A percentile compares a stretch with the other conserved stretches of the same genome.
Conservation (phyloP, 2,113 vertebrate species). For the Thalassoma bifasciatum region DNA sequence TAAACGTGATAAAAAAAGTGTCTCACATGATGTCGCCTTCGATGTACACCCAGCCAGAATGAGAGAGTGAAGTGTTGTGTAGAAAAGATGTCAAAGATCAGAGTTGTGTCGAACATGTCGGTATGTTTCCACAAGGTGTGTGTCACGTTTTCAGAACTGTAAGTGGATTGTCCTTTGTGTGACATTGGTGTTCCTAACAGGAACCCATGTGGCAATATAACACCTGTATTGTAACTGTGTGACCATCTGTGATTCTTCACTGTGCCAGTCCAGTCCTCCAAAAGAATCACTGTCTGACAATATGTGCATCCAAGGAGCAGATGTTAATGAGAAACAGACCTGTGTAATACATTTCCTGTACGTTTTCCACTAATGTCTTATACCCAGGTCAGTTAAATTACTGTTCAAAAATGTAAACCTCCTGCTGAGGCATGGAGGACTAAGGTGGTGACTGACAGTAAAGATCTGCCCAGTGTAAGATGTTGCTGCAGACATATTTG, state of each 20-base stretch:
- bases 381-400: background rate
- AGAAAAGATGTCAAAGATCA: conserved; percentile 37
- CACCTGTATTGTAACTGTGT: conserved; percentile 63
- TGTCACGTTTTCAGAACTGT: conserved; percentile 45
- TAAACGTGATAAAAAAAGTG: conserved; percentile 43
- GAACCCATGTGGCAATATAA: conserved; percentile 58
- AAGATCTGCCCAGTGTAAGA: conserved; percentile 14
- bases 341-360: conserved; percentile 36
- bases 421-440: conserved; percentile 5
- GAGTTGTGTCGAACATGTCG: conserved; percentile 48
- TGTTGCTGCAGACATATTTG: conserved; percentile 32
- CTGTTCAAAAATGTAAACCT: background rate
- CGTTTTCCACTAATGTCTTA: conserved; percentile 17
- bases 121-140: conserved; percentile 41
- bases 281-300: conserved; percentile 44
- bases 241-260: conserved; percentile 64
- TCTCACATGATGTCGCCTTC: conserved; percentile 43
- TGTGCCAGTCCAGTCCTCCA: conserved; percentile 46
- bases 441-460: conserved; percentile 7
- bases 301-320: conserved; percentile 22
- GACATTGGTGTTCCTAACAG: conserved; percentile 59
- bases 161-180: conserved; percentile 56
- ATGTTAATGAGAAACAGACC: conserved; percentile 34
- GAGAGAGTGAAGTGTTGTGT: conserved; percentile 24
- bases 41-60: conserved; percentile 30